Conservation (phyloP, 2,797 vertebrate genomes). For the Crenichthys baileyi region DNA sequence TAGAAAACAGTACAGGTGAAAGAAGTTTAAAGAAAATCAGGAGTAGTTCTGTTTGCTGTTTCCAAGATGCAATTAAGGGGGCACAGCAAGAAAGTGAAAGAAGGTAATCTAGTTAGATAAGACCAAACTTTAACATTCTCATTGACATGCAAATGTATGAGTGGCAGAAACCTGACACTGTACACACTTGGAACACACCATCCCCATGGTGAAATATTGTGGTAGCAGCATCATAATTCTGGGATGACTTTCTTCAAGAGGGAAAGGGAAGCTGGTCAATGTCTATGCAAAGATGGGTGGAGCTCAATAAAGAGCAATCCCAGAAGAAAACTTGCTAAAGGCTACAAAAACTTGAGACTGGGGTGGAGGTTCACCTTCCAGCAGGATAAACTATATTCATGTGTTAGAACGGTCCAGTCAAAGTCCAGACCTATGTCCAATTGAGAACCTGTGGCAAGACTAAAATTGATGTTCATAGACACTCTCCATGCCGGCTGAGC, state of each 20-base stretch:
- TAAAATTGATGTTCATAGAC: neutral
- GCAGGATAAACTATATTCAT: neutral
- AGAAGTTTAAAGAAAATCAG: neutral
- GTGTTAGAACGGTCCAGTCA: neutral
- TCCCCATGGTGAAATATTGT: neutral
- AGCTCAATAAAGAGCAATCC: neutral
- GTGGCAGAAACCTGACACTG: neutral
- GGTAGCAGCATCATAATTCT: neutral
- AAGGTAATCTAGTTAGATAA: neutral
- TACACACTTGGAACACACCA: neutral
- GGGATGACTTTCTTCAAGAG: neutral
- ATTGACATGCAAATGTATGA: too few species aligned
- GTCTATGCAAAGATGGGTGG: neutral
- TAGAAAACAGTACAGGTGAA: neutral
- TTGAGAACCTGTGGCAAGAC: neutral
- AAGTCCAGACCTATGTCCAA: neutral
- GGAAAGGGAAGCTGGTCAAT: neutral
- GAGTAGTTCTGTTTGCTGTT: neutral
- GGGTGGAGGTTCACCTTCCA: neutral
- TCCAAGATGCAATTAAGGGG: neutral
- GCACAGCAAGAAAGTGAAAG: neutral
- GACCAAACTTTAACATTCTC: neutral
- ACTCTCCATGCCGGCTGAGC: neutral
- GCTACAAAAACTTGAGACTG: neutral
- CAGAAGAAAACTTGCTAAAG: neutral